Base-by-base conservation (phyloP, 2,797 vertebrate genomes). In the Karalla daura region DNA sequence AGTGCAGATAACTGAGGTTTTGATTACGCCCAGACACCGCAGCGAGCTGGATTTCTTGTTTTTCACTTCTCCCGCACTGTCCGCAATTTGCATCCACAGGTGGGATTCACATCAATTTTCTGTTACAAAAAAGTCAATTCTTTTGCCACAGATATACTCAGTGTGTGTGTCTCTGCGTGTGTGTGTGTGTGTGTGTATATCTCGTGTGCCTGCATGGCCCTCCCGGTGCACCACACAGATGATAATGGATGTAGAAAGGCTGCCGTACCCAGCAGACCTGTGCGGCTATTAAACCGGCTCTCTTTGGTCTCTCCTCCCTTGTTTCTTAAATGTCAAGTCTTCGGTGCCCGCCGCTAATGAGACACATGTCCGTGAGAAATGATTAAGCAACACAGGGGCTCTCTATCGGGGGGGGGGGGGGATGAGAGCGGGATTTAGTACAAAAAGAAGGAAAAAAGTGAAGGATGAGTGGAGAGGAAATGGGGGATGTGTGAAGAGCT, bases 291-390 rank as follows among this genome's bases (percentile, higher is more conserved):
- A 73, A 68, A 28, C 33, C 41, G 5, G 21, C 37, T 7, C 15
- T n/a, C 15, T 45, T 43, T 20, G 14, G 25, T 54, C 45, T 59
- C 61, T 50, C 39, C 44, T 60, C 66, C 52, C 58, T 70, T 18
- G 15, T 80, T 88, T 90, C 78, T 81, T 88, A 91, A 92, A 92
- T 91, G 89, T 89, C 90, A 92, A 84, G 78, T 85, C 59, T 18
- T 78, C 85, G 78, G 68, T 23, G 64, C 63, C 53, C 2, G 27
- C 61, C 37, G 78, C 84, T 91, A 89, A 87, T 52, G 65, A 86
- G 74, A 85, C 77, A 66, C 37, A 70, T 60, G 61, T 79, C 78
- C 65, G 71, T 28, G 60, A 65, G 64, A 89, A 83, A 82, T 86
- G 76, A 89, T 90, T 82, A 87, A 76, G 43, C 56, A 30, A 41